A percentile compares a stretch with the other conserved stretches of the same genome.
phyloP scores from a whole-genome alignment of 2,888 invertebrate species.

The Epirrhoe tristata region DNA sequence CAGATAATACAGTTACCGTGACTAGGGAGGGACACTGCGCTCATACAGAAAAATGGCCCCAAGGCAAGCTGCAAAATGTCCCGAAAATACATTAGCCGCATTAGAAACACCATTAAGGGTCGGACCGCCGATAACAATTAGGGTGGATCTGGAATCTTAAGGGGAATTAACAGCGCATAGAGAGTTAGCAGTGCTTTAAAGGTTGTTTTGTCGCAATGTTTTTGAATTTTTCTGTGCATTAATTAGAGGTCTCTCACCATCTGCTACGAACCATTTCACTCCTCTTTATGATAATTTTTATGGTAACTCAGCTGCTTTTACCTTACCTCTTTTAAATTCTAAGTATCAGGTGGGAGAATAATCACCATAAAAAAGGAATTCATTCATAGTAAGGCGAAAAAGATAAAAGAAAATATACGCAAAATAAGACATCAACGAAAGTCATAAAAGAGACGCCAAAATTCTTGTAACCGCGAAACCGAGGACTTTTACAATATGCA shows the following conservation, averaged over 20 bases:
- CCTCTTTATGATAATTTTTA: conserved; percentile 27
- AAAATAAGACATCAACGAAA: conserved; percentile 73
- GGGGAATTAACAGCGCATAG: conserved; percentile 78
- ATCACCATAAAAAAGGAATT: conserved; percentile 67
- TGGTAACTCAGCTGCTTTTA: conserved; percentile 15
- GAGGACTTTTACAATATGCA: conserved; percentile 82
- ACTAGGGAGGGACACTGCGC: conserved; percentile 66
- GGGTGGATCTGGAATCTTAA: conserved; percentile 80
- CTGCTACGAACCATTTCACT: conserved; percentile 26
- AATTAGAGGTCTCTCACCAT: conserved; percentile 33
- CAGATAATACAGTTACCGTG: conserved; percentile 81
- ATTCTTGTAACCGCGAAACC: conserved; percentile 70
- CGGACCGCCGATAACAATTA: conserved; percentile 81
- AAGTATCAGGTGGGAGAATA: conserved; percentile 44
- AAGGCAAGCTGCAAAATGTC: conserved; percentile 84
- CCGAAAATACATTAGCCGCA: conserved; percentile 84
- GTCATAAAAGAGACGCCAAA: conserved; percentile 72
- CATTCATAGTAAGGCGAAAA: conserved; percentile 71
- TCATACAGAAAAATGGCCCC: conserved; percentile 81
- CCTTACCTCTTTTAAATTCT: conserved; percentile 28
- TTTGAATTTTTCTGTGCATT: conserved; percentile 38
- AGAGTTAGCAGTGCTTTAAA: conserved; percentile 77
- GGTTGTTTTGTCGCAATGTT: conserved; percentile 40
- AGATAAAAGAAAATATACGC: conserved; percentile 67
- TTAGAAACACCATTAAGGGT: conserved; percentile 84